Conservation (phyloP, 1,140 invertebrate genomes). For the Achatina immaculata region DNA sequence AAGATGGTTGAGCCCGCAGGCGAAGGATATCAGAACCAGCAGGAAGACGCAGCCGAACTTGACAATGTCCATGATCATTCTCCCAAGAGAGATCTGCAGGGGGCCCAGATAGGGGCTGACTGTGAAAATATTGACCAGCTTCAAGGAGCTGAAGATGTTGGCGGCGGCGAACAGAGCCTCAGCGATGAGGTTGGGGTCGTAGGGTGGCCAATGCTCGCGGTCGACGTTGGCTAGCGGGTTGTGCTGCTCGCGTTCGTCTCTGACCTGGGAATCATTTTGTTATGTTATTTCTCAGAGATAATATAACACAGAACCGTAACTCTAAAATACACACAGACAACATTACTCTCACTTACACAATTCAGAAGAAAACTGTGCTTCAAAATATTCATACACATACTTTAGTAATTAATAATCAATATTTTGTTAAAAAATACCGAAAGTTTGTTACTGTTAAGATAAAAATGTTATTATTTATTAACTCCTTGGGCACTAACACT, state of each 20-base stretch:
- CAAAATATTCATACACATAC: too few relatives aligned
- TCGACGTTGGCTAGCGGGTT: conserved; percentile 76
- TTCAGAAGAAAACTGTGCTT: too few relatives aligned
- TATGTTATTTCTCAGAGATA: too few relatives aligned
- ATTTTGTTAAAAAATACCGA: too few relatives aligned
- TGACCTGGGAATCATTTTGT: conserved; percentile 51
- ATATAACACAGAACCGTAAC: too few relatives aligned
- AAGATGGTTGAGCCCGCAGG: conserved; percentile 93
- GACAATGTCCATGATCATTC: conserved; percentile 98
- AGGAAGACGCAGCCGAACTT: conserved; percentile 96
- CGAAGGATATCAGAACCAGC: conserved; percentile 97
- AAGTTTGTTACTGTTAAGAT: too few relatives aligned
- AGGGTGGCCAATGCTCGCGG: conserved; percentile 90
- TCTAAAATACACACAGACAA: too few relatives aligned
- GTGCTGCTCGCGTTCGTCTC: conserved; percentile 48
- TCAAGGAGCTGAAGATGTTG: conserved; percentile 96
- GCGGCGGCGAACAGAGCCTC: conserved; percentile 94
- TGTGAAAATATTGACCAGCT: conserved; percentile 98
- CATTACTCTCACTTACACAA: too few relatives aligned
- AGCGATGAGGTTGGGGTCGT: conserved; percentile 93
- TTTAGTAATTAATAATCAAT: too few relatives aligned
- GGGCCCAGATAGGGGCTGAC: conserved; percentile 98
- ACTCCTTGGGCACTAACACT: too few relatives aligned
- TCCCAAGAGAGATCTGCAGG: conserved; percentile 93
- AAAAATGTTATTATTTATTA: too few relatives aligned